Conservation (phyloP, 1,140 invertebrate genomes). For the Cyclargus thomasi region DNA sequence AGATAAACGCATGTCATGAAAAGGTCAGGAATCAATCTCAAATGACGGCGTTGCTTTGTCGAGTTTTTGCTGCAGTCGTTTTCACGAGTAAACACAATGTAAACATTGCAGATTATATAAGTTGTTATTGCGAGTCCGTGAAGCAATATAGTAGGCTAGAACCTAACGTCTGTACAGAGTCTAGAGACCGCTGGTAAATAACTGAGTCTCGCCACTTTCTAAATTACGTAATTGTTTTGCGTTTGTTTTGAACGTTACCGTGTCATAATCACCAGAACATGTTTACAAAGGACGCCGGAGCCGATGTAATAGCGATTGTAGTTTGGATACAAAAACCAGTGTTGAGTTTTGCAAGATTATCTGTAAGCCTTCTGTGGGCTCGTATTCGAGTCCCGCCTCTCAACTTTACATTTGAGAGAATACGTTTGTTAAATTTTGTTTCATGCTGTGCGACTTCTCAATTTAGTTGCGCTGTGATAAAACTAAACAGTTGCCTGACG, state of each 20-base stretch:
- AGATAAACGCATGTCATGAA: not conserved
- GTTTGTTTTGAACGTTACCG: slow-evolving; percentile 39
- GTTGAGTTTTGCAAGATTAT: not conserved
- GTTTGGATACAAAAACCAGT: not conserved
- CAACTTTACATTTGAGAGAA: not conserved
- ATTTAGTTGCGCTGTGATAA: too few relatives aligned
- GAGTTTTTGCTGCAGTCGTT: not conserved
- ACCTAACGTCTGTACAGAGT: slow-evolving; percentile 17
- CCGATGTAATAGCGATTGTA: slow-evolving; percentile 1
- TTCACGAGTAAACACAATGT: not conserved
- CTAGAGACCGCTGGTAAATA: slow-evolving; percentile 20
- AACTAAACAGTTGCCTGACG: too few relatives aligned
- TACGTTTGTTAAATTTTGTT: too few relatives aligned
- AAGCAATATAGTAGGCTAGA: slow-evolving; percentile 12
- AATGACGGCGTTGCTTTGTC: slow-evolving; percentile 13
- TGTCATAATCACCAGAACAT: slow-evolving; percentile 38
- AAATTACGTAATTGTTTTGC: slow-evolving; percentile 45
- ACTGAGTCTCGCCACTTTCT: slow-evolving; percentile 39
- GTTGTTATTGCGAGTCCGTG: slow-evolving; percentile 11
- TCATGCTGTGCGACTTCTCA: too few relatives aligned
- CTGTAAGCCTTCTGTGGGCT: not conserved
- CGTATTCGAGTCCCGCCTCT: not conserved
- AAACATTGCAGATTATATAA: slow-evolving; percentile 8
- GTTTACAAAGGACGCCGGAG: slow-evolving; percentile 32
- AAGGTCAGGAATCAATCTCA: not conserved